Conservation (phyloP, 2,113 vertebrate genomes). For the Pholis gunnellus region DNA sequence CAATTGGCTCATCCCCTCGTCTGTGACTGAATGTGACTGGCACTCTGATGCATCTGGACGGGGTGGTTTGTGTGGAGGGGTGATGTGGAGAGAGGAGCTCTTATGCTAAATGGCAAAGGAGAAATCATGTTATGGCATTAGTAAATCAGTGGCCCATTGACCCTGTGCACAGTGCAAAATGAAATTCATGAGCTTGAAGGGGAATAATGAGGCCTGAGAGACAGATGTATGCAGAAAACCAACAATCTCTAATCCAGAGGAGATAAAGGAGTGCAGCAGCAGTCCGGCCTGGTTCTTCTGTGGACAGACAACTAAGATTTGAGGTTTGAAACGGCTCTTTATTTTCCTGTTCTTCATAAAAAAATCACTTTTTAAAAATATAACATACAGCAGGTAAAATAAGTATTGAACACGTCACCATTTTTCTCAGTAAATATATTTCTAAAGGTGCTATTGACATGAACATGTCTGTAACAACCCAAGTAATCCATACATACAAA, state of each 20-base stretch:
- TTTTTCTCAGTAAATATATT: too few species aligned
- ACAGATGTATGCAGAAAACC: constrained; percentile 25
- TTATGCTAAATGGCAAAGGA: constrained; percentile 76
- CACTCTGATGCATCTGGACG: constrained; percentile 69
- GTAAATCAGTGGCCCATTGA: constrained; percentile 67
- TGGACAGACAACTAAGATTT: not conserved
- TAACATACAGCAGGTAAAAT: too few species aligned
- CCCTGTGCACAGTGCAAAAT: constrained; percentile 52
- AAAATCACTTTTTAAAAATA: too few species aligned
- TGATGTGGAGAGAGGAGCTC: not conserved
- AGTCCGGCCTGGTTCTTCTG: not conserved
- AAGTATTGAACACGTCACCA: too few species aligned
- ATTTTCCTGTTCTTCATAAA: not conserved
- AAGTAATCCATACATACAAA: too few species aligned
- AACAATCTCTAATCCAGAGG: constrained; percentile 13
- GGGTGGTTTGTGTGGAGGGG: not conserved
- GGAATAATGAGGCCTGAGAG: constrained; percentile 48
- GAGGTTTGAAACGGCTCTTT: not conserved
- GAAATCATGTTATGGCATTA: constrained; percentile 78
- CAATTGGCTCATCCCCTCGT: constrained; percentile 70
- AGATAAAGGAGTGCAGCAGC: not conserved
- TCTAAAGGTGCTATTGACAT: too few species aligned
- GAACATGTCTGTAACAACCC: too few species aligned
- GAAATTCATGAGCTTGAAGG: constrained; percentile 46
- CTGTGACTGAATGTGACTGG: constrained; percentile 79